Evolutionary conservation across 2,797 vertebrate species (phyloP), one percentile per base, ranked within the genome.

Genomic region (Prunella strophiata): DNA sequence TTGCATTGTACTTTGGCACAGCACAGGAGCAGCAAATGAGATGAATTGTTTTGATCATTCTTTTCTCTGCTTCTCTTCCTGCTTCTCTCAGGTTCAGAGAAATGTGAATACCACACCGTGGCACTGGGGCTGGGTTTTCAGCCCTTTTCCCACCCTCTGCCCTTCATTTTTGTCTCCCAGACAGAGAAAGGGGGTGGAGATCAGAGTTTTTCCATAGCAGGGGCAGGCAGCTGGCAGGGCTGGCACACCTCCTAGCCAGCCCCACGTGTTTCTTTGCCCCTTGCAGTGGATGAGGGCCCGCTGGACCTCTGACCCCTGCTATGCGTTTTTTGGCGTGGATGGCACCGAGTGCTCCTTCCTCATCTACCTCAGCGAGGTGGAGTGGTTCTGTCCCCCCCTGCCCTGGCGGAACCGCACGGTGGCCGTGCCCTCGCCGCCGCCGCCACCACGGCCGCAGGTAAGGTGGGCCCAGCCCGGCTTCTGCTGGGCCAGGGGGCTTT

Each of bases 301-400:
- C 80, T 99, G 99, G 99, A 99, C 99, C 12, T 99, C 99, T 0
- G 99, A 99, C 97, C 99, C 99, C 68, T 99, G 99, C 97, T 99
- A 99, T 1, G 98, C 99, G 36, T 99, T 99, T 94, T 99, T 99
- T 2, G 99, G 99, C 2, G 99, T 99, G 26, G 99, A 99, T 0
- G 99, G 99, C 82, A 99, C 99, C 3, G 99, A 99, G 96, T 99
- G 99, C 96, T 99, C 99, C 7, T 99, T 99, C 97, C 98, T 99
- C 79, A 96, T 99, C 97, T 99, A 99, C 98, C 98, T 99, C 96
- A 99, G 99, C 2, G 99, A 99, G 96, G 99, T 99, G 4, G 99
- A 99, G 96, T 99, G 99, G 99, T 99, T 99, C 98, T 99, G 99
- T 90, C 99, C 99, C 29, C 98, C 98, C 2, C 96, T 99, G 97